Percentiles rank a stretch among this genome's conserved stretches.
Evolutionary conservation across 2,888 invertebrate genomes (phyloP).

Genomic region (Drosophila monieri): DNA sequence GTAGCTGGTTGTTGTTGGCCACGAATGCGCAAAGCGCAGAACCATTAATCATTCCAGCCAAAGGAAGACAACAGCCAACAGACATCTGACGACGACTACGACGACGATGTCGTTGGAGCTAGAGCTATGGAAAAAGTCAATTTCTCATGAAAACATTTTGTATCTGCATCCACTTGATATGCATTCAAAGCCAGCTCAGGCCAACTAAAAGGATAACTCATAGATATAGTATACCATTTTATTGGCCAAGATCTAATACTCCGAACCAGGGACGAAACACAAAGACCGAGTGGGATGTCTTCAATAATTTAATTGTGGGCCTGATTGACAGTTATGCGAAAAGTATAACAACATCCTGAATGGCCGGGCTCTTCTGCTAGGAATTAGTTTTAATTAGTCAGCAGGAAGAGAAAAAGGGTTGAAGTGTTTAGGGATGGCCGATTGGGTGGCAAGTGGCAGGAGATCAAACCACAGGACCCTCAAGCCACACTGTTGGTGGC

Average conservation of each 20-base stretch:
- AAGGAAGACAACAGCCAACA: slow-evolving; percentile 69
- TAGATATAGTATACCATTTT: slow-evolving; percentile 20
- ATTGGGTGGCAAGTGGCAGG: not conserved
- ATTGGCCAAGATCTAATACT: slow-evolving; percentile 4
- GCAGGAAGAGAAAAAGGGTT: slow-evolving; percentile 12
- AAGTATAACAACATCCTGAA: slow-evolving; percentile 56
- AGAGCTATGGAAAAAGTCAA: slow-evolving; percentile 75
- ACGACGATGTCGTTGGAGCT: slow-evolving; percentile 42
- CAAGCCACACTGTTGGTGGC: slow-evolving; percentile 25
- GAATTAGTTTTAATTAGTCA: slow-evolving; percentile 78
- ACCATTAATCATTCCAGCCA: slow-evolving; percentile 81
- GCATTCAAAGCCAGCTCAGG: slow-evolving; percentile 46
- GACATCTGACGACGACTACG: slow-evolving; percentile 55
- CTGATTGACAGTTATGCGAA: slow-evolving; percentile 73
- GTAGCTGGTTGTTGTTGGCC: slow-evolving; percentile 54
- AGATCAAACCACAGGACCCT: slow-evolving; percentile 18
- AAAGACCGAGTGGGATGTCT: slow-evolving; percentile 55
- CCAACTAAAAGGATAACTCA: slow-evolving; percentile 4
- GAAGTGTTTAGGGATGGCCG: not conserved
- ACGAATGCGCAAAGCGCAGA: slow-evolving; percentile 68
- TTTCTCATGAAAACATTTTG: slow-evolving; percentile 81
- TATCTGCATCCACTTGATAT: slow-evolving; percentile 72
- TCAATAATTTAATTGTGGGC: slow-evolving; percentile 74
- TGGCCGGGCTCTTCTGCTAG: slow-evolving; percentile 38
- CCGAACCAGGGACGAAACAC: not conserved